phyloP scores from a whole-genome alignment of 2,113 vertebrate genomes.

The Strigops habroptila region DNA sequence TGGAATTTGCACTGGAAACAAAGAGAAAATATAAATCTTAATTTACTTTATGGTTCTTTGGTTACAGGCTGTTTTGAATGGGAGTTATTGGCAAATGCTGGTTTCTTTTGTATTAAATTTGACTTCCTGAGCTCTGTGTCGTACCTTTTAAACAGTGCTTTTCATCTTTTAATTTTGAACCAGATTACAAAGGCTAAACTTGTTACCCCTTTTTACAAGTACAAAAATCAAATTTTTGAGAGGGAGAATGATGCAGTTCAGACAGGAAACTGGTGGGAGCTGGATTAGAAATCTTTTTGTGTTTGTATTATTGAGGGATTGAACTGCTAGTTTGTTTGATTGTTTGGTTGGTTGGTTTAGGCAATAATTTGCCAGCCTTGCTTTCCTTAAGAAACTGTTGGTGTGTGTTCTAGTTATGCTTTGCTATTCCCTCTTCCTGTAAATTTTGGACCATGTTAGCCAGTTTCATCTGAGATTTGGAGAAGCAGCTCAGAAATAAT shows the following conservation, averaged over 20 bases:
- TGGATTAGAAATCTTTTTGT: not conserved
- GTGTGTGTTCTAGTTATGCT: not conserved
- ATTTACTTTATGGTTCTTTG: not conserved
- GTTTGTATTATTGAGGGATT: not conserved
- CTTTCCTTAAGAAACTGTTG: not conserved
- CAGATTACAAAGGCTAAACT: not conserved
- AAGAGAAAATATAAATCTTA: not conserved
- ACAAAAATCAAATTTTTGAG: not conserved
- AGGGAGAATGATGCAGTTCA: not conserved
- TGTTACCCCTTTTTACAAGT: not conserved
- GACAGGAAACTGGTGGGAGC: not conserved
- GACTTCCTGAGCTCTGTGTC: not conserved
- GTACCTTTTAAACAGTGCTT: not conserved
- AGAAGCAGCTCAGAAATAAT: not conserved
- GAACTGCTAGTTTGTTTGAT: not conserved
- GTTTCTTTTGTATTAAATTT: not conserved
- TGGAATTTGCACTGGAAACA: not conserved
- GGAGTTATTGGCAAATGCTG: not conserved
- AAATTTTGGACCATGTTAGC: not conserved
- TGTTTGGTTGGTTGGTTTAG: too few relatives aligned
- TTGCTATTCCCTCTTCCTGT: not conserved
- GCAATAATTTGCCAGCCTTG: not conserved
- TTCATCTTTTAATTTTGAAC: not conserved
- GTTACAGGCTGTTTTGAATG: not conserved
- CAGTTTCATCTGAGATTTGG: not conserved